Percentiles rank a stretch among this genome's conserved stretches.
These are phyloP conservation scores for Philonicus albiceps DNA, from an alignment of 2,888 invertebrate species.

Conservation along the genomic window DNA sequence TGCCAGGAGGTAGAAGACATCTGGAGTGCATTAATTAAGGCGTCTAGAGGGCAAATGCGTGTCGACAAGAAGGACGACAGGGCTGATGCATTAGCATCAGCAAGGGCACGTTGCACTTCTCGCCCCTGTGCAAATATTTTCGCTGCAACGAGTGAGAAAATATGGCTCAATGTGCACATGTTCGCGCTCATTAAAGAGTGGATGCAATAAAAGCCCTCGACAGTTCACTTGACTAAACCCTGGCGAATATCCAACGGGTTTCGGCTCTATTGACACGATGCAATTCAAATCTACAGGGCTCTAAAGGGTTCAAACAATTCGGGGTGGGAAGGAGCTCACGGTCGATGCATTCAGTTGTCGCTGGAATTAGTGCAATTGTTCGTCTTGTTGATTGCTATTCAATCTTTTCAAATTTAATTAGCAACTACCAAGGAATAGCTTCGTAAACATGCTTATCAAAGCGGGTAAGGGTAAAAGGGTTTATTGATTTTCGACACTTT, in stretches of 20 bases:
- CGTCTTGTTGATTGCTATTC: neutral
- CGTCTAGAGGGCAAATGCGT: constrained; percentile 33
- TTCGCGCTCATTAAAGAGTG: constrained; percentile 20
- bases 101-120: neutral
- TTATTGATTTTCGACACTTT: neutral
- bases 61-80: neutral
- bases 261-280: neutral
- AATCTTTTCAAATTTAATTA: neutral
- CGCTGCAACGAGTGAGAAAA: constrained; percentile 5
- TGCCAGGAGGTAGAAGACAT: constrained; percentile 12
- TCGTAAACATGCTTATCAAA: neutral
- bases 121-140: neutral
- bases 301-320: neutral
- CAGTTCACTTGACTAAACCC: neutral
- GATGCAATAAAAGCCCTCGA: constrained; percentile 9
- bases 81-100: neutral
- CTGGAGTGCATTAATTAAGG: constrained; percentile 32
- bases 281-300: neutral
- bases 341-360: neutral
- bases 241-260: neutral
- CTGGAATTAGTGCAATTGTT: neutral
- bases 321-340: neutral
- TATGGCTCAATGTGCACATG: neutral
- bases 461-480: neutral
- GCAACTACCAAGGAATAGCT: neutral